phyloP scores from a whole-genome alignment of 2,113 vertebrate genomes.

The Emydura subglobosa region DNA sequence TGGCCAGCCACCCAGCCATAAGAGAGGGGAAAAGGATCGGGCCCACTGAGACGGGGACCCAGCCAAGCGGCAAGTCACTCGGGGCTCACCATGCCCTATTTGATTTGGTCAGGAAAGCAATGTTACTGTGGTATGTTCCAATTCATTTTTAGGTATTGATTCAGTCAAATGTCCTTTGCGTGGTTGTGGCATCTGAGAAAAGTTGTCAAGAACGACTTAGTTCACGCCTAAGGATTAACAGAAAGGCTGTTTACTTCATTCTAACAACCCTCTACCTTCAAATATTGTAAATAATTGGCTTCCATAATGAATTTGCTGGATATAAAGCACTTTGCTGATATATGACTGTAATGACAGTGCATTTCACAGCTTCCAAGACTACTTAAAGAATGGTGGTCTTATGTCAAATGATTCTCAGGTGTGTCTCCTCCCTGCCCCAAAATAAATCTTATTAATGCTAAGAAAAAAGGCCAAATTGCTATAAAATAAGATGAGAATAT shows the following conservation, averaged over 20 bases:
- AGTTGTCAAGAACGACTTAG: background rate
- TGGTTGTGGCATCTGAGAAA: conserved; percentile 27
- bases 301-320: background rate
- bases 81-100: no score
- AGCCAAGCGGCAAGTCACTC: no score
- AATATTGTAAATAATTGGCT: background rate
- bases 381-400: background rate
- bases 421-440: background rate
- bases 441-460: background rate
- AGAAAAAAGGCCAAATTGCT: background rate
- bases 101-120: conserved; percentile 25
- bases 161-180: background rate
- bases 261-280: background rate
- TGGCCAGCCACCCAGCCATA: no score
- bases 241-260: background rate
- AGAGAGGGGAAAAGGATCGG: no score
- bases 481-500: background rate
- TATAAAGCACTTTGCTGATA: rapidly evolving
- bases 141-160: background rate
- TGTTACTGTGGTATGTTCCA: rapidly evolving
- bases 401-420: background rate
- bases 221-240: background rate
- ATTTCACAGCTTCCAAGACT: background rate
- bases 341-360: background rate
- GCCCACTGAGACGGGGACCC: no score